A percentile compares a stretch with the other conserved stretches of the same genome.
Evolutionary conservation across 2,113 vertebrate species (phyloP).

Genomic region (Alectura lathami): DNA sequence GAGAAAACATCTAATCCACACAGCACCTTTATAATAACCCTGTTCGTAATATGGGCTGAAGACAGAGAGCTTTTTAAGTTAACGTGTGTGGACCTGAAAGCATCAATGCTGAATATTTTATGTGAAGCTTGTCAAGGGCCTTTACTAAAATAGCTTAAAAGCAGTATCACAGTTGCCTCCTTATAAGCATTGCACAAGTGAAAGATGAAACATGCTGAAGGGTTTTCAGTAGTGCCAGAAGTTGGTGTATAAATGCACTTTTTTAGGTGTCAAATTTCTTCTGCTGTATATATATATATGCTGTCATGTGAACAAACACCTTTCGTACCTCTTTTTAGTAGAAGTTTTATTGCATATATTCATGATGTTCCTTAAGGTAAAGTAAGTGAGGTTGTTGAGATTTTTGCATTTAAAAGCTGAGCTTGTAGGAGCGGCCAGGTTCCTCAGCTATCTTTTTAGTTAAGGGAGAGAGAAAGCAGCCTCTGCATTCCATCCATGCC

Average conservation of each 20-base stretch:
- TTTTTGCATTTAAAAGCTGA: neutral
- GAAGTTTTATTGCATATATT: neutral
- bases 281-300: neutral
- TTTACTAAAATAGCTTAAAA: constrained; percentile 58
- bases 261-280: constrained; percentile 46
- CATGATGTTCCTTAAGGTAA: neutral
- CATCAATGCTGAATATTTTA: constrained; percentile 67
- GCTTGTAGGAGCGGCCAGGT: neutral
- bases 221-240: constrained; percentile 47
- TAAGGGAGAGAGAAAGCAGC: neutral
- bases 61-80: constrained; percentile 43
- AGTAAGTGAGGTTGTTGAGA: neutral
- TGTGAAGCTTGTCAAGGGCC: constrained; percentile 59
- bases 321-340: neutral
- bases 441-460: neutral
- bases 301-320: constrained; percentile 22
- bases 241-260: neutral
- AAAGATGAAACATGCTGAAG: constrained; percentile 52
- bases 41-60: constrained; percentile 1
- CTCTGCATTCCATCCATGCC: neutral
- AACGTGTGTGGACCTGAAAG: constrained; percentile 65
- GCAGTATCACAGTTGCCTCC: constrained; percentile 27
- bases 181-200: constrained; percentile 35
- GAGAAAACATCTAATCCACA: neutral
- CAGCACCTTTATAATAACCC: constrained; percentile 39